Conservation (phyloP, 2,113 vertebrate species). For the Dermatemys mawii region DNA sequence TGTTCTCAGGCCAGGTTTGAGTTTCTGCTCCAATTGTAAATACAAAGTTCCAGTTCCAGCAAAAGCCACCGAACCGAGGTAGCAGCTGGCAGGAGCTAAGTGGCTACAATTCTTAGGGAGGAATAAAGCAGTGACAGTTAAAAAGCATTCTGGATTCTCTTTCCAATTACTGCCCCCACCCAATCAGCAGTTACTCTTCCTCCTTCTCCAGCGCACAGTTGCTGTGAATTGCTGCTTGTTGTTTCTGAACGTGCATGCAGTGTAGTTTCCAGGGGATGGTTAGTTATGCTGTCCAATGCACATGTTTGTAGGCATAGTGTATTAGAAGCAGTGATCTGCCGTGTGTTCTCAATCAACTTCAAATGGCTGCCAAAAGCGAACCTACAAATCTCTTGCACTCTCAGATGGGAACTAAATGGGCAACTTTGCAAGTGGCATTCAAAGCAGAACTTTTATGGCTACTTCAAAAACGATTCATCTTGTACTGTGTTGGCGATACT, state of each 20-base stretch:
- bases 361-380: conserved; percentile 47
- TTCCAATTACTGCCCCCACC: not conserved
- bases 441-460: conserved; percentile 20
- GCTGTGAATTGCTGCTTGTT: not conserved
- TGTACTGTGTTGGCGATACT: conserved; percentile 23
- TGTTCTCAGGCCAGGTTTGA: conserved; percentile 29
- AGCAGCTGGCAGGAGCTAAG: conserved; percentile 58
- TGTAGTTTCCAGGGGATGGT: not conserved
- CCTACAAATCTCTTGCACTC: conserved; percentile 2
- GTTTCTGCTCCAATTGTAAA: conserved; percentile 32
- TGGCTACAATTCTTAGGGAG: conserved; percentile 44
- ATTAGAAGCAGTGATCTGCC: not conserved
- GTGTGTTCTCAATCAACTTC: not conserved
- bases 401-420: conserved; percentile 3
- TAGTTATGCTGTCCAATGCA: too few species aligned
- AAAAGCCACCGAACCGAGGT: not conserved
- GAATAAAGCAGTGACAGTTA: not conserved
- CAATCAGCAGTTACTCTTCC: not conserved
- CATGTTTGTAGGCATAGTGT: not conserved
- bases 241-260: conserved; percentile 5
- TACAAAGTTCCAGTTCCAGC: not conserved
- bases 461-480: not conserved
- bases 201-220: not conserved
- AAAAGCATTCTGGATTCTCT: conserved; percentile 48
- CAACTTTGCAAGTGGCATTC: not conserved